A percentile compares a stretch with the other conserved stretches of the same genome.
These are phyloP conservation scores for Zenarchopterus dispar DNA, from an alignment of 2,797 vertebrate species.

Conservation along the genomic window DNA sequence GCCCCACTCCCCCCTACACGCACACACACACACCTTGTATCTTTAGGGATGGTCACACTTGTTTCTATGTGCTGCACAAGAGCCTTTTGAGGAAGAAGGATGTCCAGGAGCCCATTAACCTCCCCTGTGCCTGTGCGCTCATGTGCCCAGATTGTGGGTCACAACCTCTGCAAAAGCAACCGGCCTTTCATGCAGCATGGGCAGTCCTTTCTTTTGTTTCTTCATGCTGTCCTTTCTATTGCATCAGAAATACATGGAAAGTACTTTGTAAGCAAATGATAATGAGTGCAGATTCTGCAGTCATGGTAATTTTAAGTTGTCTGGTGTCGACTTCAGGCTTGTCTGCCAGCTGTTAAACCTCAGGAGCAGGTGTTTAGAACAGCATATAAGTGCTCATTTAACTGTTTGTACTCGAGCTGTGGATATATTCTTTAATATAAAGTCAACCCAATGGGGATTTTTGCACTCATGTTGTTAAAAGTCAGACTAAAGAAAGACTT, in stretches of 20 bases:
- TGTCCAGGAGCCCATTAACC: conserved; percentile 71
- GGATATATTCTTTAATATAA: conserved; percentile 45
- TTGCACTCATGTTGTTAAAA: conserved; percentile 3
- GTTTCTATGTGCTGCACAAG: conserved; percentile 54
- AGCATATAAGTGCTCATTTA: conserved; percentile 55
- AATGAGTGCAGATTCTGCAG: conserved; percentile 26
- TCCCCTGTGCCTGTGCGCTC: conserved; percentile 39
- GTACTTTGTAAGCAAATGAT: conserved; percentile 3
- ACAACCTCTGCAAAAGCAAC: conserved; percentile 32
- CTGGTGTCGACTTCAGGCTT: conserved; percentile 33
- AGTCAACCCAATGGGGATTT: conserved; percentile 28
- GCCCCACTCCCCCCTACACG: not conserved
- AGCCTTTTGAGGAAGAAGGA: conserved; percentile 70
- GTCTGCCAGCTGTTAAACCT: conserved; percentile 39
- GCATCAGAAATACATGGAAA: not conserved
- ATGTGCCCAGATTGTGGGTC: conserved; percentile 44
- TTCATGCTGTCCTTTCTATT: conserved; percentile 2
- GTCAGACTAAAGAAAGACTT: too few relatives aligned
- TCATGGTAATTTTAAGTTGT: conserved; percentile 40
- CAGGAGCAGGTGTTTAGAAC: conserved; percentile 38
- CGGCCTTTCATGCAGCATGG: conserved; percentile 3
- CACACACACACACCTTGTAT: conserved; percentile 53
- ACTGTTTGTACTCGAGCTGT: conserved; percentile 17
- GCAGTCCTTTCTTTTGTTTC: conserved; percentile 13
- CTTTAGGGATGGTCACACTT: conserved; percentile 71